Percentiles rank a stretch among this genome's conserved stretches.
Evolutionary conservation across 2,888 invertebrate species (phyloP).

Genomic region (Scrobipalpa atriplicella): DNA sequence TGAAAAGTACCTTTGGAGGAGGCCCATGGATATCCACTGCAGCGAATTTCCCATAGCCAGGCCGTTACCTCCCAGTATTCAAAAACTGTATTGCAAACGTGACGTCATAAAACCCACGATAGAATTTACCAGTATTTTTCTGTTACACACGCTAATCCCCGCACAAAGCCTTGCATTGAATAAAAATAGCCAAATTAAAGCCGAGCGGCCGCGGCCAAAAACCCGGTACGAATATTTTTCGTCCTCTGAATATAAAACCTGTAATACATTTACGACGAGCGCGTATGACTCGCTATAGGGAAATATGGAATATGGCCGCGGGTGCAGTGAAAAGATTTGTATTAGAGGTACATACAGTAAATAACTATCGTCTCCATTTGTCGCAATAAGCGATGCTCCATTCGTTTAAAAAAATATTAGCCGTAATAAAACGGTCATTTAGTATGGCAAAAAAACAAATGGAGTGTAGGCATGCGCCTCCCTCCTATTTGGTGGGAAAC

Average conservation of each 20-base stretch:
- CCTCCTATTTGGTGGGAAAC: no score
- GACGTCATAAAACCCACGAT: not conserved
- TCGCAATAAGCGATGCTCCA: no score
- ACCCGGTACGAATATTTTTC: not conserved
- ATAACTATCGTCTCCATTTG: no score
- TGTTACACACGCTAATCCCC: conserved; percentile 2
- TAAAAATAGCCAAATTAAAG: conserved; percentile 16
- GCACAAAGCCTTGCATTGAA: conserved; percentile 6
- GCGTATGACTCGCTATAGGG: conserved; percentile 4
- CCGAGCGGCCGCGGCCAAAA: not conserved
- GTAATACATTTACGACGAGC: conserved; percentile 15
- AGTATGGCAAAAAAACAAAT: no score
- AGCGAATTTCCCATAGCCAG: no score
- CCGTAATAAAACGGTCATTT: no score
- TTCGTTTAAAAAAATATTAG: no score
- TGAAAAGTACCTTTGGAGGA: no score
- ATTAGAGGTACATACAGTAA: no score
- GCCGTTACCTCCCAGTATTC: no score
- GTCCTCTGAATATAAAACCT: conserved; percentile 16
- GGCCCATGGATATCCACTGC: no score
- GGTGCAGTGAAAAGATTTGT: not conserved
- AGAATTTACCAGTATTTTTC: not conserved
- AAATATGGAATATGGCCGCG: conserved; percentile 23
- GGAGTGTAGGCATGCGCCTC: no score
- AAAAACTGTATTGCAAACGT: not conserved